A percentile compares a stretch with the other conserved stretches of the same genome.
Conservation (phyloP, 2,113 vertebrate genomes). For the Centropus unirufus region DNA sequence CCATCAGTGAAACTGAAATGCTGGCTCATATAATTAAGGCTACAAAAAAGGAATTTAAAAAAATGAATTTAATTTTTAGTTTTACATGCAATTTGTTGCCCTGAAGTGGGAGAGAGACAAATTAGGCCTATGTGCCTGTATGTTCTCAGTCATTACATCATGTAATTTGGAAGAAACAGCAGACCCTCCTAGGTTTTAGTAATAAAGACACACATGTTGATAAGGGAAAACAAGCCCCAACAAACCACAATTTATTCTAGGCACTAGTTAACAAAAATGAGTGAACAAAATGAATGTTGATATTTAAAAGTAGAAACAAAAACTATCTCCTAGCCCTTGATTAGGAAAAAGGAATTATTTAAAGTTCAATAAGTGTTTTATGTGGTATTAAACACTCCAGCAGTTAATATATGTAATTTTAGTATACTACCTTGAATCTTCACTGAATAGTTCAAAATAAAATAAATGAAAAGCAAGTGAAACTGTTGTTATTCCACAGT, state of each 20-base stretch:
- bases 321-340: background rate
- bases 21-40: slow-evolving; percentile 20
- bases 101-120: background rate
- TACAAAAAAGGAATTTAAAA: slow-evolving; percentile 19
- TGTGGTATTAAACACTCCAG: background rate
- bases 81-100: slow-evolving; percentile 50
- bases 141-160: background rate
- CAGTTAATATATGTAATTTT: background rate
- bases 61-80: background rate
- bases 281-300: background rate
- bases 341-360: slow-evolving; percentile 10
- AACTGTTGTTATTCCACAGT: background rate
- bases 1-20: slow-evolving; percentile 46
- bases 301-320: background rate
- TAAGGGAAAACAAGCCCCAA: background rate
- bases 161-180: background rate
- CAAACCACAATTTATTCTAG: background rate
- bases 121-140: background rate
- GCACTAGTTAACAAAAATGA: background rate
- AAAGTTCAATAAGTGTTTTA: background rate
- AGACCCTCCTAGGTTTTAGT: background rate
- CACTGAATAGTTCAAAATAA: background rate
- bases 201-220: background rate
- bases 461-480: background rate
- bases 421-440: background rate